These are phyloP conservation scores for Eulemur mongoz DNA, from an alignment of 2,797 vertebrate species.

Conservation along the genomic window DNA sequence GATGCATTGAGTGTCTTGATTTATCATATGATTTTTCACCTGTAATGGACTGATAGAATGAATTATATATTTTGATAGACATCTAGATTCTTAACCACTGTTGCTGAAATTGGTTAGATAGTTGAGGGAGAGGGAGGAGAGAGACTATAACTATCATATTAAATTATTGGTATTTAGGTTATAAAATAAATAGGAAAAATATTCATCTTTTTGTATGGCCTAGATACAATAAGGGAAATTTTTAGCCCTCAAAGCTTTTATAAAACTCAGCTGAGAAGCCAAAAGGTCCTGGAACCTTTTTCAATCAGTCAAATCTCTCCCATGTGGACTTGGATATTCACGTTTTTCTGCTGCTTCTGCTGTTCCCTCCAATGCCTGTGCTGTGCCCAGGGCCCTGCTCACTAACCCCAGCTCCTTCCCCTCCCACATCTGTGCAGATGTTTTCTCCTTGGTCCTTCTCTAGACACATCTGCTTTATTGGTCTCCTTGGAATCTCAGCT, in stretches of 20 bases:
- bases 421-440: not conserved
- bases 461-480: not conserved
- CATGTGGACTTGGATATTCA: rapidly evolving
- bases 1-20: not conserved
- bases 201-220: not conserved
- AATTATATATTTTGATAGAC: no score
- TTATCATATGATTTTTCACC: not conserved
- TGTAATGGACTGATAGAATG: not conserved
- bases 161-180: not conserved
- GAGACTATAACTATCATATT: not conserved
- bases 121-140: not conserved
- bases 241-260: not conserved
- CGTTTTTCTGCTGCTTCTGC: not conserved
- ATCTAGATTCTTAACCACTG: not conserved
- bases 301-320: not conserved
- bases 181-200: not conserved
- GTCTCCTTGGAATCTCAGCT: not conserved
- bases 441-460: not conserved
- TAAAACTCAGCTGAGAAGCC: not conserved
- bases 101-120: not conserved
- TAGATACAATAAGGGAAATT: not conserved
- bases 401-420: not conserved
- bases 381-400: not conserved
- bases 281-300: no score
- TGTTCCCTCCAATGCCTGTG: not conserved